Percentiles rank a stretch among this genome's conserved stretches.
Evolutionary conservation across 2,113 vertebrate genomes (phyloP).

Genomic region (Silurus asotus): DNA sequence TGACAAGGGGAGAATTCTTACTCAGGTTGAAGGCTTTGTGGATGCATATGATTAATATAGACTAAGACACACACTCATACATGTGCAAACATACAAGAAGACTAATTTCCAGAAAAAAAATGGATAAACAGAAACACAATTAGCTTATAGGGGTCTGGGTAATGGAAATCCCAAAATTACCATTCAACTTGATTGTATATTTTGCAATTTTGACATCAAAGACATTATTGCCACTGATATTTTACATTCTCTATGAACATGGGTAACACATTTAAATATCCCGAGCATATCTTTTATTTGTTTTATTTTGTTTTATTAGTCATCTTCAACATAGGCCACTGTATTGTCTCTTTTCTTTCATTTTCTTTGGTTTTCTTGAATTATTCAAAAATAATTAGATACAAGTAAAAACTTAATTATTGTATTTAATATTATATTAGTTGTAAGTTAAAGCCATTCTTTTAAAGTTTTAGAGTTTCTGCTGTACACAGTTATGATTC

Average conservation of each 20-base stretch:
- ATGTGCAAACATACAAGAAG: not conserved
- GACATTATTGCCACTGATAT: not conserved
- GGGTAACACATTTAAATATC: not conserved
- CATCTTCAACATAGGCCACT: too few species aligned
- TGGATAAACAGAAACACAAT: not conserved
- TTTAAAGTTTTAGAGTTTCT: too few species aligned
- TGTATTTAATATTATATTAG: too few species aligned
- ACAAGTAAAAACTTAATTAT: too few species aligned
- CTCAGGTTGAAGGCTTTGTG: not conserved
- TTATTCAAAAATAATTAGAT: too few species aligned
- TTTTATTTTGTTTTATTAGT: too few species aligned
- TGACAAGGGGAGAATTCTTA: not conserved
- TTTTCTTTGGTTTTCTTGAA: too few species aligned
- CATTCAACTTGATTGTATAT: not conserved
- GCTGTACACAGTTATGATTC: too few species aligned
- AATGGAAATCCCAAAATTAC: not conserved
- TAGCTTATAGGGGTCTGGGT: not conserved
- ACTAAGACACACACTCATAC: not conserved
- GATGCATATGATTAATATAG: not conserved
- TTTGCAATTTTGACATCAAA: not conserved
- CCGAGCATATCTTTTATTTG: too few species aligned
- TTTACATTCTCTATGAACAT: not conserved
- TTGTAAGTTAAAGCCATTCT: too few species aligned
- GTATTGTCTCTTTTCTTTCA: too few species aligned
- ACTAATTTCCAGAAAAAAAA: not conserved